A percentile compares a stretch with the other conserved stretches of the same genome.
Conservation (phyloP, 2,113 vertebrate species). For the Toxostoma redivivum region DNA sequence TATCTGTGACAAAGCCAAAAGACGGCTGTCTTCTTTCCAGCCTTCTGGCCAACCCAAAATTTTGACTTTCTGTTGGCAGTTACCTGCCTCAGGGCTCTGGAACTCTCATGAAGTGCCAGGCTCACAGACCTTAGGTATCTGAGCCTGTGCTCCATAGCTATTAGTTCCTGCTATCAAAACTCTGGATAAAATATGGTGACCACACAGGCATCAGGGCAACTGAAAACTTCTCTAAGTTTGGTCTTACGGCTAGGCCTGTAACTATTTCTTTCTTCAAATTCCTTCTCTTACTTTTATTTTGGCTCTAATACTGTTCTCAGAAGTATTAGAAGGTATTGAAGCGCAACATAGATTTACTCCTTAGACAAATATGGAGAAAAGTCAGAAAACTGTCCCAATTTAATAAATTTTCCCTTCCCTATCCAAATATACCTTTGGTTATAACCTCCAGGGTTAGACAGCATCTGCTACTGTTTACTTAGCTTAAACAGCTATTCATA, state of each 20-base stretch:
- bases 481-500: background rate
- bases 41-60: background rate
- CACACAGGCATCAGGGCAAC: background rate
- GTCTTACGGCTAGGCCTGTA: background rate
- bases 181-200: background rate
- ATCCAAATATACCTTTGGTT: background rate
- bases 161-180: background rate
- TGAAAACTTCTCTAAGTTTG: background rate
- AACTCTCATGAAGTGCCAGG: background rate
- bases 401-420: background rate
- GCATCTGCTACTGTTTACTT: background rate
- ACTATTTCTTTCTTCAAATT: background rate
- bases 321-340: background rate
- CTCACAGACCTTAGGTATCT: background rate
- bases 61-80: background rate
- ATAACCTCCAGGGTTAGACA: background rate
- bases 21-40: background rate
- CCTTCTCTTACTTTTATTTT: background rate
- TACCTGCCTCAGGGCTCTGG: background rate
- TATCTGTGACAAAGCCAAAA: background rate
- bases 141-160: rapidly evolving
- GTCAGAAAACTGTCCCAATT: background rate
- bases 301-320: background rate
- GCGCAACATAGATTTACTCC: background rate
- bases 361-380: background rate